These are phyloP conservation scores for Urocynchramus pylzowi DNA, from an alignment of 2,113 vertebrate species.

Conservation along the genomic window DNA sequence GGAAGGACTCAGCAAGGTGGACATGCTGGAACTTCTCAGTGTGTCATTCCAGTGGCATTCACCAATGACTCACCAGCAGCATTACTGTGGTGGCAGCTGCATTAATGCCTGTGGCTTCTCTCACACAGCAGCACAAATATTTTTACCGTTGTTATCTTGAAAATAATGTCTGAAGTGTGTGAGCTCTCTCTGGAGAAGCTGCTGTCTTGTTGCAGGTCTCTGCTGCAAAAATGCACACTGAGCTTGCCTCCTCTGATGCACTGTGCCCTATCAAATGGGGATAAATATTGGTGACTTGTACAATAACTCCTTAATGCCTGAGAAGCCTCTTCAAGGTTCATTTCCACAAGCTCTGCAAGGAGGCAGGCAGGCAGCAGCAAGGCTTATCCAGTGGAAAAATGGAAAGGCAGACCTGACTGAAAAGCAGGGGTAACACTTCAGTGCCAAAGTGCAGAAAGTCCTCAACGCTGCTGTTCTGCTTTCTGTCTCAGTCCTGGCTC, in stretches of 20 bases:
- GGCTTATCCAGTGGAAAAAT: not conserved
- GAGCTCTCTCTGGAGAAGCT: not conserved
- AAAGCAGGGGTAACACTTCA: not conserved
- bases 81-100: not conserved
- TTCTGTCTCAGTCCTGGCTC: not conserved
- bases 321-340: not conserved
- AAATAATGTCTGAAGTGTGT: not conserved
- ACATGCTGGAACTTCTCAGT: not conserved
- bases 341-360: not conserved
- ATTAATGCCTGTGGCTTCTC: not conserved
- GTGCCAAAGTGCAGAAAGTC: not conserved
- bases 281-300: not conserved
- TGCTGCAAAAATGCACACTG: not conserved
- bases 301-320: not conserved
- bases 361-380: rapidly evolving
- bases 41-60: not conserved
- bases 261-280: not conserved
- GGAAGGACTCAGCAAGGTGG: not conserved
- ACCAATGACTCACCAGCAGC: not conserved
- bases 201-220: not conserved
- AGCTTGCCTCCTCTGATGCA: not conserved
- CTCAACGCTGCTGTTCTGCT: rapidly evolving
- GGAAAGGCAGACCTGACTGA: not conserved
- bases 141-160: not conserved
- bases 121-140: not conserved